Evolutionary conservation across 2,888 invertebrate genomes (phyloP), one percentile per base, ranked within the genome.

Genomic region (Acleris holmiana): DNA sequence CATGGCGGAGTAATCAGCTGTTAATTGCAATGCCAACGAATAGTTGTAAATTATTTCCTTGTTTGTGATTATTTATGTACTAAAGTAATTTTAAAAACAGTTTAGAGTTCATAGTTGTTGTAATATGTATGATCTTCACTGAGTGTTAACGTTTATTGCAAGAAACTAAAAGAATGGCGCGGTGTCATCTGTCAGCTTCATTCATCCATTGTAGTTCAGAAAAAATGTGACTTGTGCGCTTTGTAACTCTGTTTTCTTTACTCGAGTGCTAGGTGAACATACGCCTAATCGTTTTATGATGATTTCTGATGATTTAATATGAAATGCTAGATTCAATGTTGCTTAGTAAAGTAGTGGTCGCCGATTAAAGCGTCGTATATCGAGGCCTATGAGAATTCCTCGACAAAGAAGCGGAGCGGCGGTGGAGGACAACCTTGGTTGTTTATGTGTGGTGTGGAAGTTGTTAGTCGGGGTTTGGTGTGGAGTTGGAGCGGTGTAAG

Each of bases 1-100:
- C 88, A 89, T 89, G 90, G 91, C 89, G 89, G 86, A 86, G 85
- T 91, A 89, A 91, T 91, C 91, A 91, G 90, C 90, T 91, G 91
- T 85, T 90, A 87, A 85, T 88, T 87, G 88, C 86, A 84, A 89
- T 90, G 86, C 83, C 83, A 85, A 76, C 76, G 81, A 84, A 73
- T 80, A 83, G 67, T 74, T 80, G 73, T 77, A 77, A 79, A 82
- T 77, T 79, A 72, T 77, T 79, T 79, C 66, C 63, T 74, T 75
- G 69, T 73, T 69, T 62, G 69, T 64, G 68, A 67, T 76, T 73
- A 66, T 77, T 77, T 71, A 56, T 61, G 57, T 69, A 79, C 69
- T 66, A 53, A 17, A 55, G 65, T 66, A 71, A 50, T 75, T 73
- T 71, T 68, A 48, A 68, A 61, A 63, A 75, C 62, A 64, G 71